Conservation (phyloP, 2,113 vertebrate species). For the Pitta sordida region DNA sequence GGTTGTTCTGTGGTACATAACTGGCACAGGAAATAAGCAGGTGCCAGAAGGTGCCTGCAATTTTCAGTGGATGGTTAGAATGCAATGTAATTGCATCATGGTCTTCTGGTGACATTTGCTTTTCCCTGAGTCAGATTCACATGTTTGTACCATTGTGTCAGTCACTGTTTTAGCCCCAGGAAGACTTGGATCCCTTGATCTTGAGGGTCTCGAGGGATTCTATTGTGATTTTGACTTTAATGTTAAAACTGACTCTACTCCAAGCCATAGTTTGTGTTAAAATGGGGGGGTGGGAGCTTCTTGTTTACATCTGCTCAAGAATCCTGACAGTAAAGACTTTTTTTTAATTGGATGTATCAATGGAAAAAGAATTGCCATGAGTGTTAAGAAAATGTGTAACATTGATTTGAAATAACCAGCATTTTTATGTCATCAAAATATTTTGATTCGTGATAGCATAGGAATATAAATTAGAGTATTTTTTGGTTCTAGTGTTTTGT, state of each 20-base stretch:
- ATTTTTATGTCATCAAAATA: neutral
- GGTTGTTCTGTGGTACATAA: neutral
- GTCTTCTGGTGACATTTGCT: neutral
- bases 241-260: neutral
- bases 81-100: neutral
- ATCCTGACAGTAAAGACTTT: neutral
- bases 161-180: neutral
- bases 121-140: neutral
- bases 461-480: neutral
- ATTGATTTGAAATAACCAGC: neutral
- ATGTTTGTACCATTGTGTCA: fast-evolving
- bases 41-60: neutral
- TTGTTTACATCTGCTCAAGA: neutral
- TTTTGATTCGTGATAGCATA: neutral
- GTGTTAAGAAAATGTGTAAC: neutral
- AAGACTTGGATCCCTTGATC: neutral
- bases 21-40: neutral
- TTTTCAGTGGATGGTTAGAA: neutral
- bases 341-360: neutral
- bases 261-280: neutral
- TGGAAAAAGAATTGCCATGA: neutral
- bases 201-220: neutral
- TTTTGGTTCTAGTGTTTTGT: neutral
- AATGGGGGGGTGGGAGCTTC: fast-evolving
- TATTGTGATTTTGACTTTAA: neutral